A percentile compares a stretch with the other conserved stretches of the same genome.
These are phyloP conservation scores for Dreissena polymorpha DNA, from an alignment of 1,140 invertebrate species.

Conservation along the genomic window DNA sequence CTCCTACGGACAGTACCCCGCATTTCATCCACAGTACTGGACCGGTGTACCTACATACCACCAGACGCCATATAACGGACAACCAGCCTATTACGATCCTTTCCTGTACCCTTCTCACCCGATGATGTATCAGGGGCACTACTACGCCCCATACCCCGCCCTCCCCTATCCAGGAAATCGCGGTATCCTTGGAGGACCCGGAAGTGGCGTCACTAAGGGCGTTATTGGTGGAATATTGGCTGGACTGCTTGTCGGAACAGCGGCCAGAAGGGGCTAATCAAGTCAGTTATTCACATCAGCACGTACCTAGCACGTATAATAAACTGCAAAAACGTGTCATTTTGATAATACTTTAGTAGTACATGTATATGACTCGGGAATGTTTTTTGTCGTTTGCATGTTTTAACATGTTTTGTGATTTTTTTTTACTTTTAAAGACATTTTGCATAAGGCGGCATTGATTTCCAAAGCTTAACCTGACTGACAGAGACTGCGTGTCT, in stretches of 20 bases:
- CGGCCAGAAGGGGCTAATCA: constrained; percentile 18
- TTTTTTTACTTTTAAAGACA: no score
- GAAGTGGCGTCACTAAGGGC: constrained; percentile 17
- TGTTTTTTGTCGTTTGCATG: no score
- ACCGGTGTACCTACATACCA: constrained; percentile 1
- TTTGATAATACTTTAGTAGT: no score
- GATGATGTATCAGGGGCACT: constrained; percentile 19
- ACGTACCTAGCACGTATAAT: no score
- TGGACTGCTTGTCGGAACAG: constrained; percentile 27
- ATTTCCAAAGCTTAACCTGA: no score
- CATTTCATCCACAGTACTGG: constrained; percentile 37
- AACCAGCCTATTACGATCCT: constrained; percentile 8
- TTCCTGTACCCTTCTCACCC: neutral
- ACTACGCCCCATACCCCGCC: constrained; percentile 16
- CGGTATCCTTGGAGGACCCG: constrained; percentile 33
- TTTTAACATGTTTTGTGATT: no score
- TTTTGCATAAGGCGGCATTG: no score
- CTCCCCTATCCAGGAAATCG: constrained; percentile 8
- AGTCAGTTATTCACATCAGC: no score
- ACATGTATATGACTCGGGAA: no score
- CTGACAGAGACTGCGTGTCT: no score
- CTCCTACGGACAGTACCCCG: constrained; percentile 34
- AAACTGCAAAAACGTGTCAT: no score
- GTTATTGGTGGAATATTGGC: constrained; percentile 32
- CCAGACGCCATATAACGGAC: neutral